Conservation (phyloP, 2,113 vertebrate species). For the Heterotis niloticus region DNA sequence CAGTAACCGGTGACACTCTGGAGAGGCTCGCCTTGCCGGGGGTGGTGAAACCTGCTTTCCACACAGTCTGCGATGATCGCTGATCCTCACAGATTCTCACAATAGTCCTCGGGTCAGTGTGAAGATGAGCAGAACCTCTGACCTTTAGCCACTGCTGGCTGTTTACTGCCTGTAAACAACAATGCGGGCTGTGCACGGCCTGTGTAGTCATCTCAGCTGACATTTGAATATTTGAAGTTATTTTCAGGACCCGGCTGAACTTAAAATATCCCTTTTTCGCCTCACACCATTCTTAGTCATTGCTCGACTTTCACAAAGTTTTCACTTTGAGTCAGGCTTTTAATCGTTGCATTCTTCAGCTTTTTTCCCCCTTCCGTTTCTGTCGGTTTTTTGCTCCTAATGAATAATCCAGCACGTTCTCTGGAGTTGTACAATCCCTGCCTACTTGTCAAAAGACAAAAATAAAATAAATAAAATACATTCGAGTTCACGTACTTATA, state of each 20-base stretch:
- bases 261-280: constrained; percentile 15
- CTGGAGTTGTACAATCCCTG: constrained; percentile 28
- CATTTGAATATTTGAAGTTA: not conserved
- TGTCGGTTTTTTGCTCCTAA: constrained; percentile 36
- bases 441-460: constrained; percentile 35
- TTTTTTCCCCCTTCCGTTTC: constrained; percentile 1
- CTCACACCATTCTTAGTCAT: constrained; percentile 44
- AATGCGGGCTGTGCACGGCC: not conserved
- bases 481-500: constrained; percentile 48
- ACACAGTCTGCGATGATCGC: not conserved
- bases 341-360: not conserved
- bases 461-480: constrained; percentile 32
- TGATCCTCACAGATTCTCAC: not conserved
- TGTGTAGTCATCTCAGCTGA: not conserved
- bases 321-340: constrained; percentile 17
- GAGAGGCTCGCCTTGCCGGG: not conserved
- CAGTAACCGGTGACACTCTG: not conserved
- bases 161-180: not conserved
- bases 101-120: not conserved
- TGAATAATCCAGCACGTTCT: constrained; percentile 41
- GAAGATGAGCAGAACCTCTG: not conserved
- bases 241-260: not conserved
- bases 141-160: not conserved
- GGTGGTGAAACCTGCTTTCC: not conserved
- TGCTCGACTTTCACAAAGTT: not conserved